Conservation (phyloP, 2,888 invertebrate species). For the Molorchus minor region DNA sequence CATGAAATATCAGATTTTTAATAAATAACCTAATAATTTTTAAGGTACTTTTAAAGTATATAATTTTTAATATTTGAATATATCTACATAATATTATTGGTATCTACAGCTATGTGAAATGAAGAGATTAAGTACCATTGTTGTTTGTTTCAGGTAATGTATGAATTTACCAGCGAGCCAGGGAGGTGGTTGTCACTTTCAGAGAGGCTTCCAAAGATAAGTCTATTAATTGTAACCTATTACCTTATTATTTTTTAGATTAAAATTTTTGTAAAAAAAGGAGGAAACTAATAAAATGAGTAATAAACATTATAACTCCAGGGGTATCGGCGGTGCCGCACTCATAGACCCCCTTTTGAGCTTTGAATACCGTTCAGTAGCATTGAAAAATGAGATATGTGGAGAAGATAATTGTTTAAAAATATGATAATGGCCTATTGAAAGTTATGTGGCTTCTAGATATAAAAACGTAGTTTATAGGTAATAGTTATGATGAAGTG, state of each 20-base stretch:
- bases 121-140: not conserved
- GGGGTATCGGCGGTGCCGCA: not conserved
- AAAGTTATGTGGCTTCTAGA: not conserved
- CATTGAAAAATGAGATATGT: conserved; percentile 1
- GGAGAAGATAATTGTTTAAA: not conserved
- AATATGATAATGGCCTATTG: not conserved
- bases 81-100: too few species aligned
- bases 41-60: too few species aligned
- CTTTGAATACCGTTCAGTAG: not conserved
- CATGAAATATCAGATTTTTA: too few species aligned
- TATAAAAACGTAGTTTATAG: too few species aligned
- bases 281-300: conserved; percentile 1
- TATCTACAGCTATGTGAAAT: too few species aligned
- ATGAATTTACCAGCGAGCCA: not conserved
- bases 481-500: too few species aligned
- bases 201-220: too few species aligned
- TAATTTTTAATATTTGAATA: too few species aligned
- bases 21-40: too few species aligned
- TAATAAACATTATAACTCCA: not conserved
- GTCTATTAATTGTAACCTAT: not conserved
- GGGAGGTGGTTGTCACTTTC: too few species aligned
- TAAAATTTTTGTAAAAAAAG: not conserved
- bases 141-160: conserved; percentile 12
- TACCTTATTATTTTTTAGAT: conserved; percentile 1
- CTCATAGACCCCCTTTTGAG: conserved; percentile 8